Evolutionary conservation across 2,113 vertebrate genomes (phyloP).

Genomic region (Gulo gulo): DNA sequence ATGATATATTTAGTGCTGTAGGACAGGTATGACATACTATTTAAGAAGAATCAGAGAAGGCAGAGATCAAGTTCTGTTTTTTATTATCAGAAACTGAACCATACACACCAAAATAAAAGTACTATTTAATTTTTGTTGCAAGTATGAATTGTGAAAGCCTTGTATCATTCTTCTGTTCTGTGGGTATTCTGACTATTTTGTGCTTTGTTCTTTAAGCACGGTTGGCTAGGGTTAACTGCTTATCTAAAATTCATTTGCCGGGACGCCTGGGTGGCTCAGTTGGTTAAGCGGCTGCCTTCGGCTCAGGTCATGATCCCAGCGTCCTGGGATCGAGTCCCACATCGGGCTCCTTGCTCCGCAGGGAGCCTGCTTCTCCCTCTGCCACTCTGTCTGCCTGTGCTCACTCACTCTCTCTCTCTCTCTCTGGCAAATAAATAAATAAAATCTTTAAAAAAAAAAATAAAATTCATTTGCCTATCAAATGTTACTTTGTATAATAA

Average conservation of each 20-base stretch:
- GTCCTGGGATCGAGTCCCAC: too few species aligned
- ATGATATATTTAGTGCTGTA: not conserved
- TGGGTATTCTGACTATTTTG: not conserved
- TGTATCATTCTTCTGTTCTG: not conserved
- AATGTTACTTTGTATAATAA: conserved; percentile 48
- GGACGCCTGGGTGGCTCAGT: too few species aligned
- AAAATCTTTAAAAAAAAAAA: too few species aligned
- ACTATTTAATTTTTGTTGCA: conserved; percentile 32
- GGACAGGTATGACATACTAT: not conserved
- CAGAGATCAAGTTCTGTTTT: not conserved
- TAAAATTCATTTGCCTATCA: conserved; percentile 43
- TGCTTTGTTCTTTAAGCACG: conserved; percentile 39
- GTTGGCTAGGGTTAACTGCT: conserved; percentile 13
- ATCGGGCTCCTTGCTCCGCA: too few species aligned
- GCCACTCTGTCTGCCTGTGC: too few species aligned
- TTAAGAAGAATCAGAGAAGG: conserved; percentile 16
- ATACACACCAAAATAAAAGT: not conserved
- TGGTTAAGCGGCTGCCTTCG: too few species aligned
- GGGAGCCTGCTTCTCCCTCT: too few species aligned
- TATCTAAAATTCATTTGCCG: conserved; percentile 50
- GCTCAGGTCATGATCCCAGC: too few species aligned
- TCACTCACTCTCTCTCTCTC: too few species aligned
- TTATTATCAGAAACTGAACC: not conserved
- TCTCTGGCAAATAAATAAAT: too few species aligned
- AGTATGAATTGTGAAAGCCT: conserved; percentile 8